Conservation (phyloP, 2,888 invertebrate species). For the Morpho deidamia region DNA sequence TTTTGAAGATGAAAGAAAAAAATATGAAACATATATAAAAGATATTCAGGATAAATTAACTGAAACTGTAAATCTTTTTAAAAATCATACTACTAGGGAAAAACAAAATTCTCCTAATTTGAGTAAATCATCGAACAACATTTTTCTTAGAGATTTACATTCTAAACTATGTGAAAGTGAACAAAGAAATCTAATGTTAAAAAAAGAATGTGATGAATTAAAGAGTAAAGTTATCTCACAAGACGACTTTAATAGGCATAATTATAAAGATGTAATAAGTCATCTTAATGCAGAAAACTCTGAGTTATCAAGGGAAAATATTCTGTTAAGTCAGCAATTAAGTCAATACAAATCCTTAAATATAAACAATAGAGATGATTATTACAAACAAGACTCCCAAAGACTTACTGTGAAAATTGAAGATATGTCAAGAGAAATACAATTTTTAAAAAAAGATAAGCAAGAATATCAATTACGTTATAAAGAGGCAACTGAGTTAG, state of each 20-base stretch:
- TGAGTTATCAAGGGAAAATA: slow-evolving; percentile 66
- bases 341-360: slow-evolving; percentile 53
- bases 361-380: slow-evolving; percentile 42
- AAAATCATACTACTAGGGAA: slow-evolving; percentile 46
- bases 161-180: slow-evolving; percentile 68
- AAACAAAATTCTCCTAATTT: slow-evolving; percentile 34
- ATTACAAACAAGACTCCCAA: slow-evolving; percentile 42
- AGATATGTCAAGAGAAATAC: slow-evolving; percentile 47
- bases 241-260: slow-evolving; percentile 49
- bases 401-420: slow-evolving; percentile 52
- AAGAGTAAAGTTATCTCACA: slow-evolving; percentile 37
- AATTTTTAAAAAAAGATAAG: slow-evolving; percentile 57
- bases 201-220: slow-evolving; percentile 67
- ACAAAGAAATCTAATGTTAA: slow-evolving; percentile 65
- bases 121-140: slow-evolving; percentile 36
- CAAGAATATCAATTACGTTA: slow-evolving; percentile 58
- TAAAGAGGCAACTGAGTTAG: slow-evolving; percentile 53
- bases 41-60: slow-evolving; percentile 55
- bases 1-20: slow-evolving; percentile 60
- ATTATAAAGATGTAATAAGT: slow-evolving; percentile 61
- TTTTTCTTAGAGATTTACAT: slow-evolving; percentile 61
- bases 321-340: slow-evolving; percentile 54
- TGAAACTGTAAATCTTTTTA: slow-evolving; percentile 57
- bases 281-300: slow-evolving; percentile 66
- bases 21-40: slow-evolving; percentile 59